Conservation (phyloP, 2,113 vertebrate genomes). For the Fukomys damarensis region DNA sequence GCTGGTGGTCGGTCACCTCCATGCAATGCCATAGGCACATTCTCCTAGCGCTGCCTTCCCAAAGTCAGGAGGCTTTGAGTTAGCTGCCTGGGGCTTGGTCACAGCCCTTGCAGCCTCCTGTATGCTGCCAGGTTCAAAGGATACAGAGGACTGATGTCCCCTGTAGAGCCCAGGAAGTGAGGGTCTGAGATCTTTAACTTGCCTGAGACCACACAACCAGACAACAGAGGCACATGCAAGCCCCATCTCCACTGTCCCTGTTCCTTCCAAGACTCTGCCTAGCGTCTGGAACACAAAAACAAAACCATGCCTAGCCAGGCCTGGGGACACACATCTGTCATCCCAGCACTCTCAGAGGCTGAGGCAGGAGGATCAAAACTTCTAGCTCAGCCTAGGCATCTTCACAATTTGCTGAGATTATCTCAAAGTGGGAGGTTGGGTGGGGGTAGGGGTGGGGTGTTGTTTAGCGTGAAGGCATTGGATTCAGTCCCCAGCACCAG, state of each 20-base stretch:
- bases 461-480: neutral
- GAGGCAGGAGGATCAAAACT: neutral
- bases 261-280: neutral
- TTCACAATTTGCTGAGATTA: neutral
- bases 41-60: neutral
- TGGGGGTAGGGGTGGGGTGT: too few species aligned
- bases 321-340: neutral
- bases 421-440: neutral
- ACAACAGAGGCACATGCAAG: neutral
- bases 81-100: conserved; percentile 43
- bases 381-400: neutral
- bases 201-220: neutral
- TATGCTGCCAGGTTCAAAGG: conserved; percentile 43
- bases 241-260: neutral
- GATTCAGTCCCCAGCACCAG: neutral
- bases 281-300: neutral
- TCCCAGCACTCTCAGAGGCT: neutral
- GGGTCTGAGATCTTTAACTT: neutral
- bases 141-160: neutral
- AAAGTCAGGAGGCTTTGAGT: neutral
- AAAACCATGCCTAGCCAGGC: neutral
- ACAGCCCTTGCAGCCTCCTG: neutral
- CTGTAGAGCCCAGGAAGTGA: neutral
- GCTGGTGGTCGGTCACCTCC: neutral
- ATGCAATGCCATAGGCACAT: neutral